Conservation (phyloP, 2,113 vertebrate species). For the Heterotis niloticus region DNA sequence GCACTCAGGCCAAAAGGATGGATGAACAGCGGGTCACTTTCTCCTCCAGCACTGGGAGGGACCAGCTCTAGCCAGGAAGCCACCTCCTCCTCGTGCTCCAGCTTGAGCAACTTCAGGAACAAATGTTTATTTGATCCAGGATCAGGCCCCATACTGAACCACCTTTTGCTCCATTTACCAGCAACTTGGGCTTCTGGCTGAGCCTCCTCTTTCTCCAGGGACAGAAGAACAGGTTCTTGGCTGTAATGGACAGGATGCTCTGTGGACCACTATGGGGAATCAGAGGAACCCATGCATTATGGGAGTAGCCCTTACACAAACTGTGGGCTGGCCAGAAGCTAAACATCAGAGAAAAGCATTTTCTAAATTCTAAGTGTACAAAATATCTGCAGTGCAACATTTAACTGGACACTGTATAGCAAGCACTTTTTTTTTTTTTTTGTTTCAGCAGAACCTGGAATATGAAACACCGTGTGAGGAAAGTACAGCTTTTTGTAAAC, state of each 20-base stretch:
- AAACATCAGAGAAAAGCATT: neutral
- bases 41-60: conserved; percentile 58
- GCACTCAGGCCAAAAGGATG: conserved; percentile 88
- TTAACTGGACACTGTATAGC: neutral
- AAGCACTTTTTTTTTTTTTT: neutral
- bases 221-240: too few species aligned
- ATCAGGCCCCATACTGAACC: too few species aligned
- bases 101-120: too few species aligned
- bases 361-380: neutral
- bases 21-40: conserved; percentile 87
- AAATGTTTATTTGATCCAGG: too few species aligned
- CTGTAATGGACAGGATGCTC: neutral
- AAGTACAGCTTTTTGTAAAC: neutral
- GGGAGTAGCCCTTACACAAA: too few species aligned
- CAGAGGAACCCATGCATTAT: neutral
- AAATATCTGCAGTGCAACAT: neutral
- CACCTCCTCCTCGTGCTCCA: too few species aligned
- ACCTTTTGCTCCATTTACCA: neutral
- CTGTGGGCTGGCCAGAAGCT: neutral
- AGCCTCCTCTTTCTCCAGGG: too few species aligned
- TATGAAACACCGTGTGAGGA: neutral
- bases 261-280: neutral
- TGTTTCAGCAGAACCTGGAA: neutral
- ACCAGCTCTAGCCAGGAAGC: conserved; percentile 65
- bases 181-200: too few species aligned